Conservation (phyloP, 1,140 invertebrate species). For the Saccostrea glomerata region DNA sequence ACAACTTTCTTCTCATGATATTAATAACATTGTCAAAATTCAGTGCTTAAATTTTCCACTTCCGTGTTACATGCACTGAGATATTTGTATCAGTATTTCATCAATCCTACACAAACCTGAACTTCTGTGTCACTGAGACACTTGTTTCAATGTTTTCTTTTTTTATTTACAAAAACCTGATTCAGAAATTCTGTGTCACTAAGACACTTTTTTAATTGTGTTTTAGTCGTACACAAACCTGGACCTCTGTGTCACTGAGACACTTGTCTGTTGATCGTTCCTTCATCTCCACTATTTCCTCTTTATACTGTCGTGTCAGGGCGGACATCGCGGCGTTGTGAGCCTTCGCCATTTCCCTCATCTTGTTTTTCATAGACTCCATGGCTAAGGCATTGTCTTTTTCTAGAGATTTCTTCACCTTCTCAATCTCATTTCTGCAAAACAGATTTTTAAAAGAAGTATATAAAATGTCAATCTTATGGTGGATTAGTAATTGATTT, state of each 20-base stretch:
- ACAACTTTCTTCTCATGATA: too few species aligned
- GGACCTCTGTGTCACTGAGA: constrained; percentile 54
- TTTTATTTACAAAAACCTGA: too few species aligned
- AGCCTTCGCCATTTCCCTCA: constrained; percentile 60
- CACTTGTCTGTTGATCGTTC: constrained; percentile 14
- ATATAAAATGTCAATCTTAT: not conserved
- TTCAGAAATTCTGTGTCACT: too few species aligned
- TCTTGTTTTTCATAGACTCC: constrained; percentile 65
- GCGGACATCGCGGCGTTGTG: constrained; percentile 56
- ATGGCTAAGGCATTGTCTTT: constrained; percentile 58
- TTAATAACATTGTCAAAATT: too few species aligned
- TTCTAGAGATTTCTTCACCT: constrained; percentile 57
- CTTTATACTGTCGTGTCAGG: constrained; percentile 60
- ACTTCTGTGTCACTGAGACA: constrained; percentile 51
- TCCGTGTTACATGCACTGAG: too few species aligned
- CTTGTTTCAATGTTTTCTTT: too few species aligned
- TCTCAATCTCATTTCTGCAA: constrained; percentile 46
- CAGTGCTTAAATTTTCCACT: too few species aligned
- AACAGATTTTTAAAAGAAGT: not conserved
- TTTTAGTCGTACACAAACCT: constrained; percentile 42
- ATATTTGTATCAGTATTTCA: too few species aligned
- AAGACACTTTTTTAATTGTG: not conserved
- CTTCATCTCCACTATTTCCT: constrained; percentile 50
- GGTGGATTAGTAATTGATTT: too few species aligned
- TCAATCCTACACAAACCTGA: constrained; percentile 41